Evolutionary conservation across 2,797 vertebrate species (phyloP), one percentile per base, ranked within the genome.

Genomic region (Glyptemys insculpta): DNA sequence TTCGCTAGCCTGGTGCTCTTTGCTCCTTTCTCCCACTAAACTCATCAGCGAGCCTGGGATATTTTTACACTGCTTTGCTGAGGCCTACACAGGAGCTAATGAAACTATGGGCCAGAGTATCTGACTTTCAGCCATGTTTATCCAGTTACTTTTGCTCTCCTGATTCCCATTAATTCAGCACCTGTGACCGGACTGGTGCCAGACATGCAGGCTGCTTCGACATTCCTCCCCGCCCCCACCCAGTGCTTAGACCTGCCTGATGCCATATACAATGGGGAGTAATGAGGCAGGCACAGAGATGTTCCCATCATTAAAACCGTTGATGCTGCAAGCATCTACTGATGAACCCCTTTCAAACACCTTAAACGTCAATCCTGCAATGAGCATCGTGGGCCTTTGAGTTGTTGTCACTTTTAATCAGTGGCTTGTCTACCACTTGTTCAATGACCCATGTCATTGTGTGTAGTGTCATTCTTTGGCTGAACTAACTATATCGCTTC

Each of bases 51-150:
- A 37, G 56, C 56, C 27, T 57, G 27, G 27, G 56, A 29, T 2
- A 1, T 0, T 6, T 80, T 59, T 5, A 57, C 47, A 53, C 1
- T 0, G 23, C 29, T 27, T 12, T 68, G 65, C 65, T 21, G 34
- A 34, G 6, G n/a, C 9, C 34, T 79, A 34, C 41, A 47, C 47
- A 15, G 54, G 54, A 94, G 37, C 2, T 15, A 37, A n/a, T 85
- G 12, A 62, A 65, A 15, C 34, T 41, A 6, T 0, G 0, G n/a
- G 79, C 57, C 10, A 15, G 14, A 25, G n/a, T 12, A 8, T 27
- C 10, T 86, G n/a, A 18, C 27, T 49, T 44, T 29, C 31, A 85
- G 50, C 31, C 2, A 0, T 1, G 0, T 7, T 74, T 4, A 0
- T 29, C 5, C 74, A 59, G 29, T 59, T 31, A 14, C 31, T 8